A percentile compares a stretch with the other conserved stretches of the same genome.
These are phyloP conservation scores for Corynorhinus townsendii DNA, from an alignment of 2,113 vertebrate genomes.

Conservation along the genomic window DNA sequence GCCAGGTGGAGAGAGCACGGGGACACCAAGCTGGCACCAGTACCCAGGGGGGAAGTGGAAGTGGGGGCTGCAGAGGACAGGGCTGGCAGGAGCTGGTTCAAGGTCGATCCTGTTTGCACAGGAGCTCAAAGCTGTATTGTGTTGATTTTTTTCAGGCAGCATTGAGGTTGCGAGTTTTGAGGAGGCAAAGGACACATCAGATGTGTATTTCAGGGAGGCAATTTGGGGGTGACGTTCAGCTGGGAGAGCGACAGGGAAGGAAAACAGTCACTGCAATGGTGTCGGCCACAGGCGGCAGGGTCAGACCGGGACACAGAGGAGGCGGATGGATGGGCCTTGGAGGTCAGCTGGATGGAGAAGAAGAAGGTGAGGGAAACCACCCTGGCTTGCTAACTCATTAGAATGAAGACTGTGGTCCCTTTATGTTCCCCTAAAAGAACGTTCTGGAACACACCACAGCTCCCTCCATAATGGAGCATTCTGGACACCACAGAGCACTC, in stretches of 20 bases:
- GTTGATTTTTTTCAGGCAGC: not conserved
- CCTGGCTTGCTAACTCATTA: not conserved
- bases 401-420: not conserved
- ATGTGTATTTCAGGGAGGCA: not conserved
- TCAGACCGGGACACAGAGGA: not conserved
- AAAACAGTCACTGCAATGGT: not conserved
- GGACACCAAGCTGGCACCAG: accelerated
- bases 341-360: not conserved
- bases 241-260: not conserved
- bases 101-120: not conserved
- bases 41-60: not conserved
- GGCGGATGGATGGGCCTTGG: not conserved
- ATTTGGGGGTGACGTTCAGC: not conserved
- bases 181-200: not conserved
- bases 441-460: not conserved
- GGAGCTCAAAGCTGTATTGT: not conserved
- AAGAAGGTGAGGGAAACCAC: not conserved
- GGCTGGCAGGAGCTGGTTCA: not conserved
- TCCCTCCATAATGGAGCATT: not conserved
- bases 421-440: not conserved
- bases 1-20: not conserved
- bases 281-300: not conserved
- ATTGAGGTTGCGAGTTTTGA: not conserved
- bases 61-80: not conserved
- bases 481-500: not conserved